A percentile compares a stretch with the other conserved stretches of the same genome.
These are phyloP conservation scores for Vespertilio murinus DNA, from an alignment of 2,797 vertebrate species.

Conservation along the genomic window DNA sequence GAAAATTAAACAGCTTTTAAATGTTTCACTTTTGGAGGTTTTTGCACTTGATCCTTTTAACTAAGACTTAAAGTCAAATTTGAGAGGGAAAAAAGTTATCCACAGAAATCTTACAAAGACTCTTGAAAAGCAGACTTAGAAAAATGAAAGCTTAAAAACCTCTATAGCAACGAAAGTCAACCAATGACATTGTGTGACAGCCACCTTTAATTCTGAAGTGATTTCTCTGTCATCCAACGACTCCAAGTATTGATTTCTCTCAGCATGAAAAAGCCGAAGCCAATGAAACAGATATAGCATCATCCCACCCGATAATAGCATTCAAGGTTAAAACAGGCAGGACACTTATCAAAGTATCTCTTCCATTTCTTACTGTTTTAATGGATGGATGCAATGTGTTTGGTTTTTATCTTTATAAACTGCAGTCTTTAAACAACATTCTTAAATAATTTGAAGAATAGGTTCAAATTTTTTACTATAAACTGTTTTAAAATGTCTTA, in stretches of 20 bases:
- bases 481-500: not conserved
- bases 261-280: slow-evolving; percentile 89
- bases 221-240: slow-evolving; percentile 90
- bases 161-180: slow-evolving; percentile 96
- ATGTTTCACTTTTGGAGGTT: slow-evolving; percentile 81
- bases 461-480: slow-evolving; percentile 19
- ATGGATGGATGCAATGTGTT: slow-evolving; percentile 90
- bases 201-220: slow-evolving; percentile 96
- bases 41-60: slow-evolving; percentile 91
- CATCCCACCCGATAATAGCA: slow-evolving; percentile 85
- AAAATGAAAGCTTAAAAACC: slow-evolving; percentile 96
- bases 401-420: slow-evolving; percentile 83
- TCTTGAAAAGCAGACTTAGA: slow-evolving; percentile 86
- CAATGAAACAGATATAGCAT: slow-evolving; percentile 91
- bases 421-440: slow-evolving; percentile 79
- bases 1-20: slow-evolving; percentile 80
- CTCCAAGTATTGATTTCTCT: slow-evolving; percentile 95
- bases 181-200: slow-evolving; percentile 96
- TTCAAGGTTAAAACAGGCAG: slow-evolving; percentile 97
- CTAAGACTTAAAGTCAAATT: slow-evolving; percentile 87
- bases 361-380: slow-evolving; percentile 89
- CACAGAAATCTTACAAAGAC: slow-evolving; percentile 91
- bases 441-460: slow-evolving; percentile 77
- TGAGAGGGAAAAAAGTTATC: slow-evolving; percentile 81
- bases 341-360: slow-evolving; percentile 97